Evolutionary conservation across 2,888 invertebrate species (phyloP).

Genomic region (Bembecia ichneumoniformis): DNA sequence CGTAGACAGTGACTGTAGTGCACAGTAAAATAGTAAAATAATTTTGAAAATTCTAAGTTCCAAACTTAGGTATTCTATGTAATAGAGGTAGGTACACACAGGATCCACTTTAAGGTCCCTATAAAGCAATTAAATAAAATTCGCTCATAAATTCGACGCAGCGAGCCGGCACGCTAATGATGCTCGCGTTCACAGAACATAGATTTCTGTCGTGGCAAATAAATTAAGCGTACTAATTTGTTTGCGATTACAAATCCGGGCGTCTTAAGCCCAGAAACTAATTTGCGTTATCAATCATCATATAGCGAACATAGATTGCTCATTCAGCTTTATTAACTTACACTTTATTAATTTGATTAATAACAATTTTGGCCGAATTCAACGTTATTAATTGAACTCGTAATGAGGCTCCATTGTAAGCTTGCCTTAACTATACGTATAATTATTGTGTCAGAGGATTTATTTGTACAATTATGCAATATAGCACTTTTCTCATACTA

Average conservation of each 20-base stretch:
- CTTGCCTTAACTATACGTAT: too few relatives aligned
- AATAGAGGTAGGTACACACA: too few relatives aligned
- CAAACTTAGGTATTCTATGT: too few relatives aligned
- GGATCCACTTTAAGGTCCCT: not conserved
- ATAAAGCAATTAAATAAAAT: not conserved
- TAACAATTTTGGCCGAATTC: not conserved
- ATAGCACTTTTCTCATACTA: too few relatives aligned
- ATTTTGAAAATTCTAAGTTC: too few relatives aligned
- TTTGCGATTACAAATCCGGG: slow-evolving; percentile 5
- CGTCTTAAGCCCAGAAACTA: slow-evolving; percentile 1
- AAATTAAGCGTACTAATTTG: slow-evolving; percentile 19
- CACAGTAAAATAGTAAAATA: too few relatives aligned
- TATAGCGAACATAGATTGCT: slow-evolving; percentile 1
- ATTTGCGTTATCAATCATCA: slow-evolving; percentile 12
- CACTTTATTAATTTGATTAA: slow-evolving; percentile 8
- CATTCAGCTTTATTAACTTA: slow-evolving; percentile 5
- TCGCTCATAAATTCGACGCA: slow-evolving; percentile 5
- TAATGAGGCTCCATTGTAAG: too few relatives aligned
- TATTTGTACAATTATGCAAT: too few relatives aligned
- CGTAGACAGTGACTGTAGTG: too few relatives aligned
- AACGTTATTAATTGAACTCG: too few relatives aligned
- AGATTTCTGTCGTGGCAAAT: slow-evolving; percentile 16
- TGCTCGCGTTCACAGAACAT: slow-evolving; percentile 14
- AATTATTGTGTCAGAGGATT: too few relatives aligned
- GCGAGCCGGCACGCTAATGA: slow-evolving; percentile 13